phyloP scores from a whole-genome alignment of 2,888 invertebrate species.

The Sesia bembeciformis region DNA sequence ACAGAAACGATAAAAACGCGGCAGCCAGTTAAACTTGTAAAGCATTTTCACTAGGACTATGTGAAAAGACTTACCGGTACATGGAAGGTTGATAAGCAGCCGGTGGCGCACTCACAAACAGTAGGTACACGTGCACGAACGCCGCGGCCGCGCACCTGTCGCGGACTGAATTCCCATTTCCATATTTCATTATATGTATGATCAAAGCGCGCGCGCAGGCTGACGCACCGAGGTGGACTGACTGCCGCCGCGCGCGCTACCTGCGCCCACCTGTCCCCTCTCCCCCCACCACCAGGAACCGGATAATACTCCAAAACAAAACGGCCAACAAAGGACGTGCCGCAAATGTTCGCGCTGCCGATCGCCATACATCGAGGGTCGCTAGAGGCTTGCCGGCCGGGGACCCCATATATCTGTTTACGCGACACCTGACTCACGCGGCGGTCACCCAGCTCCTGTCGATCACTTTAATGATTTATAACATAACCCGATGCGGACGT shows the following conservation, averaged over 20 bases:
- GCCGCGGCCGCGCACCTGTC: conserved; percentile 69
- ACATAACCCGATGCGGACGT: conserved; percentile 12
- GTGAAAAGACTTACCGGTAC: conserved; percentile 44
- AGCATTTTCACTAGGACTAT: conserved; percentile 26
- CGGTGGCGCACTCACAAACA: conserved; percentile 67
- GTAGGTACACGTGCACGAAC: conserved; percentile 71
- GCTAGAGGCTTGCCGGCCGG: conserved; percentile 25
- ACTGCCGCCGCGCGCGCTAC: conserved; percentile 59
- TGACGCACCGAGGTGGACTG: conserved; percentile 61
- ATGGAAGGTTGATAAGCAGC: conserved; percentile 31
- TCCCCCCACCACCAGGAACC: conserved; percentile 66
- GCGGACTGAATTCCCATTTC: conserved; percentile 68
- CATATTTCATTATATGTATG: conserved; percentile 51
- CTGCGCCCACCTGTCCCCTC: conserved; percentile 69
- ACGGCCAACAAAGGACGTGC: conserved; percentile 73
- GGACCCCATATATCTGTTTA: conserved; percentile 35
- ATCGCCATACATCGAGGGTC: conserved; percentile 34
- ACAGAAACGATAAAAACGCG: conserved; percentile 46
- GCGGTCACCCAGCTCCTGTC: conserved; percentile 27
- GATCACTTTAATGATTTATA: conserved; percentile 28
- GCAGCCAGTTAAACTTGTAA: conserved; percentile 26
- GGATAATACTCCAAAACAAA: conserved; percentile 73
- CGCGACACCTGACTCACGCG: conserved; percentile 58
- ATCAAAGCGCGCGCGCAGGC: conserved; percentile 59
- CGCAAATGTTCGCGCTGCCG: conserved; percentile 67